phyloP scores from a whole-genome alignment of 2,113 vertebrate species.

The Crocuta crocuta region DNA sequence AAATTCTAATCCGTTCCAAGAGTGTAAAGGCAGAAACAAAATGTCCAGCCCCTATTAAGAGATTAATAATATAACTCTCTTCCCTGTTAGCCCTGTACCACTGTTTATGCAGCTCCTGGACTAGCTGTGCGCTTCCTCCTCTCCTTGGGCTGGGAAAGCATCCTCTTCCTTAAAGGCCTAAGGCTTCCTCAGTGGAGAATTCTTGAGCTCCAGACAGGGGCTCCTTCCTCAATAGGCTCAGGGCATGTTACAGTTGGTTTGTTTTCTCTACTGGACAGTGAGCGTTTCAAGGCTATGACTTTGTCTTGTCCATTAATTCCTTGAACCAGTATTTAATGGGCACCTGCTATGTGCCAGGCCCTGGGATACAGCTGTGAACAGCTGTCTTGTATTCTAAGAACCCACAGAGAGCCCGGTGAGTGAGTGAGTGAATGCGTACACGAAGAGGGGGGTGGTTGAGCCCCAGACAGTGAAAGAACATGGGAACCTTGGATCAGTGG shows the following conservation, averaged over 20 bases:
- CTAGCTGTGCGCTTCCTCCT: not conserved
- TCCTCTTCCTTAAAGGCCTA: not conserved
- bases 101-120: no score
- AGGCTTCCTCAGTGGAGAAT: not conserved
- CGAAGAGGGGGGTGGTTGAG: not conserved
- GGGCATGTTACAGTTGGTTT: not conserved
- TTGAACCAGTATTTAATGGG: not conserved
- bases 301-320: not conserved
- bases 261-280: not conserved
- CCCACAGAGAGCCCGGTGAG: not conserved
- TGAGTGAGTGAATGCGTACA: accelerated
- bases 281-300: not conserved
- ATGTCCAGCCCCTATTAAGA: not conserved
- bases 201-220: not conserved
- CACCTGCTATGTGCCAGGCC: not conserved
- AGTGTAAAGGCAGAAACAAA: not conserved
- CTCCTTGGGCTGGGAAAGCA: not conserved
- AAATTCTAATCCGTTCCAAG: not conserved
- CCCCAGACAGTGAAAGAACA: not conserved
- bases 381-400: not conserved
- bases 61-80: not conserved
- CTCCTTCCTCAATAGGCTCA: no score
- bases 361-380: not conserved
- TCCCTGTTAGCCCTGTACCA: not conserved
- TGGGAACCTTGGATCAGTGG: not conserved